Conservation (phyloP, 2,797 vertebrate genomes). For the Catostomus latipinnis region DNA sequence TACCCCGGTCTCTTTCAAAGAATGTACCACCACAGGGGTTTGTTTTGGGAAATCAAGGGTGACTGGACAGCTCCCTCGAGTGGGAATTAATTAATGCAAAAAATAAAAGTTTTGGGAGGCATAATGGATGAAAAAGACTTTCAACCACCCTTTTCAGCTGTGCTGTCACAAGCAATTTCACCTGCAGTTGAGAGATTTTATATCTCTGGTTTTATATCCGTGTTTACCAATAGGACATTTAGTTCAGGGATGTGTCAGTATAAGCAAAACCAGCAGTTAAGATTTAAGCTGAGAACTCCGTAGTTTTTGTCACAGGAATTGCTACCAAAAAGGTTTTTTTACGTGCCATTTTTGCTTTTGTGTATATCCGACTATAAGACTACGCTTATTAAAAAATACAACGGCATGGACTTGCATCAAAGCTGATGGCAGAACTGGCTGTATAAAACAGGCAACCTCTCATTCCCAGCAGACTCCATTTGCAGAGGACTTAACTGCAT, state of each 20-base stretch:
- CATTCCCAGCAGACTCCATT: not conserved
- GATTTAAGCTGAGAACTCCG: slow-evolving; percentile 64
- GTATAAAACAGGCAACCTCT: not conserved
- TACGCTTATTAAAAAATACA: slow-evolving; percentile 26
- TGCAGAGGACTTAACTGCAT: slow-evolving; percentile 10
- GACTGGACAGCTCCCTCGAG: slow-evolving; percentile 44
- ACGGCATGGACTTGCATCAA: not conserved
- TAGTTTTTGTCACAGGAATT: slow-evolving; percentile 61
- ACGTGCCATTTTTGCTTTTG: slow-evolving; percentile 53
- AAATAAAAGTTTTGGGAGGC: slow-evolving; percentile 64
- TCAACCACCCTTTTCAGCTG: slow-evolving; percentile 41
- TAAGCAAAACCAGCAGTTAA: slow-evolving; percentile 76
- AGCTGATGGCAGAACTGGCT: not conserved
- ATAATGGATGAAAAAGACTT: slow-evolving; percentile 52
- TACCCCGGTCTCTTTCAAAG: slow-evolving; percentile 43
- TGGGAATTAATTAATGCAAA: slow-evolving; percentile 72
- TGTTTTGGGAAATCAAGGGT: slow-evolving; percentile 41
- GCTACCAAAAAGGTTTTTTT: slow-evolving; percentile 76
- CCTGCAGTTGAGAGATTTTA: slow-evolving; percentile 64
- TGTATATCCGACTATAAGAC: slow-evolving; percentile 25
- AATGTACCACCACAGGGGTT: slow-evolving; percentile 55
- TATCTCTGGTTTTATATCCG: slow-evolving; percentile 68
- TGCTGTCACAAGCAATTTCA: slow-evolving; percentile 55
- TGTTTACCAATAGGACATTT: slow-evolving; percentile 57
- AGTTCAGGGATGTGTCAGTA: slow-evolving; percentile 75